Base-by-base conservation (phyloP, 1,140 invertebrate genomes). In the Hyles euphorbiae region DNA sequence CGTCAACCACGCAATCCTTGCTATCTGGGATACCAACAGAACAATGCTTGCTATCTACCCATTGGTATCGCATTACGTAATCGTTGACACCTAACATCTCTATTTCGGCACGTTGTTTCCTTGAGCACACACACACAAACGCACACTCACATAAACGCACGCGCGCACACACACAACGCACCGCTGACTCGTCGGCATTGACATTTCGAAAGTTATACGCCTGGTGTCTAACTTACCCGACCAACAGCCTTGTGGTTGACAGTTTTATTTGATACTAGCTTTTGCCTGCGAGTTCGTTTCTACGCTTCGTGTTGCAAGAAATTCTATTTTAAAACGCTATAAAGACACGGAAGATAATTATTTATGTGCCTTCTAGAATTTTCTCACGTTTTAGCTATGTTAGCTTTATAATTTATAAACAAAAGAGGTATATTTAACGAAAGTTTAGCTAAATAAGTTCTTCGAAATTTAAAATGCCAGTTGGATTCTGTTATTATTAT, bases 51-150 rank as follows among this genome's bases (percentile, higher is more conserved):
- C 59, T 77, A 72, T 73, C 70, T 65, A 58, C 64, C 65, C 63
- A 77, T 79, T 65, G 72, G 70, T 70, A 76, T 72, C 64, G 60
- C 59, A 61, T 82, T 82, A 71, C 77, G 74, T 75, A 81, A 84
- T 63, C 62, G 65, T 58, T 67, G 66, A 63, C 74, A 81, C 74
- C 73, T 80, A 72, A 74, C 76, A 61, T 79, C 72, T 78, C 69
- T 69, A 74, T 76, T 76, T 75, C 62, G 56, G 58, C 36, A 48
- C 60, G 51, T 61, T 50, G 61, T 68, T 56, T 53, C 52, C 52
- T 53, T 53, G 52, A 53, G 34, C 9, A 9, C 32, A 34, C 33
- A 52, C 50, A 34, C 9, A n/a, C 34, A 34, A 33, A 52, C 22
- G 34, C 36, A 8, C 36, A 8, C 36, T 0, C 36, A 8, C 36